These are phyloP conservation scores for Phyllopteryx taeniolatus DNA, from an alignment of 2,113 vertebrate genomes.

Conservation along the genomic window DNA sequence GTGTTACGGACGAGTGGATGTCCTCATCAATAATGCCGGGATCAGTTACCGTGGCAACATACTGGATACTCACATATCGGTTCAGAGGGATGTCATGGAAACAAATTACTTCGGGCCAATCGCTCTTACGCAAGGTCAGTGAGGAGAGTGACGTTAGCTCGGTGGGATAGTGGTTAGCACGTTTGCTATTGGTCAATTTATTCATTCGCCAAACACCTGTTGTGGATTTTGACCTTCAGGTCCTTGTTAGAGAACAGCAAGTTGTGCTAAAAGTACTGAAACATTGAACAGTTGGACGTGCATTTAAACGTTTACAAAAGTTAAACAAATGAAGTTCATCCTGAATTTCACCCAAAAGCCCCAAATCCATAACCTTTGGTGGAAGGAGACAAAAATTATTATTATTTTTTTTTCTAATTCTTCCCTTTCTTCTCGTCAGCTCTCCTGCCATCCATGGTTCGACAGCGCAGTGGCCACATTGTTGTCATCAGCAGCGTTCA, in stretches of 20 bases:
- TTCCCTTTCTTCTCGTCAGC: constrained; percentile 62
- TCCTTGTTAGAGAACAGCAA: no score
- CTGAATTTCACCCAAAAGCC: no score
- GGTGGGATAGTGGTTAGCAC: neutral
- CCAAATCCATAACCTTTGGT: neutral
- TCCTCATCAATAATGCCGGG: constrained; percentile 94
- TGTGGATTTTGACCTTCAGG: no score
- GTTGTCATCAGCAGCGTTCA: constrained; percentile 93
- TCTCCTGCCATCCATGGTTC: constrained; percentile 88
- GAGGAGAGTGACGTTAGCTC: neutral
- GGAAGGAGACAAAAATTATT: neutral
- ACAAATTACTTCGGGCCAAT: constrained; percentile 95
- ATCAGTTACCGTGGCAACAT: constrained; percentile 90
- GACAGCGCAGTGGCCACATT: constrained; percentile 81
- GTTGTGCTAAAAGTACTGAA: no score
- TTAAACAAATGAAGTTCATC: no score
- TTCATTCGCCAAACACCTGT: no score
- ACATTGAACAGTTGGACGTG: no score
- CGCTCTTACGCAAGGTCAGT: constrained; percentile 89
- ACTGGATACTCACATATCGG: constrained; percentile 79
- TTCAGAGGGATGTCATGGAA: constrained; percentile 91
- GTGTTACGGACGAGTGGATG: constrained; percentile 81
- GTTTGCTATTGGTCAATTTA: no score
- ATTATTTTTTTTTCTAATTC: neutral
- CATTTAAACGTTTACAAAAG: no score